Conservation (phyloP, 2,797 vertebrate species). For the Peromyscus attwateri region DNA sequence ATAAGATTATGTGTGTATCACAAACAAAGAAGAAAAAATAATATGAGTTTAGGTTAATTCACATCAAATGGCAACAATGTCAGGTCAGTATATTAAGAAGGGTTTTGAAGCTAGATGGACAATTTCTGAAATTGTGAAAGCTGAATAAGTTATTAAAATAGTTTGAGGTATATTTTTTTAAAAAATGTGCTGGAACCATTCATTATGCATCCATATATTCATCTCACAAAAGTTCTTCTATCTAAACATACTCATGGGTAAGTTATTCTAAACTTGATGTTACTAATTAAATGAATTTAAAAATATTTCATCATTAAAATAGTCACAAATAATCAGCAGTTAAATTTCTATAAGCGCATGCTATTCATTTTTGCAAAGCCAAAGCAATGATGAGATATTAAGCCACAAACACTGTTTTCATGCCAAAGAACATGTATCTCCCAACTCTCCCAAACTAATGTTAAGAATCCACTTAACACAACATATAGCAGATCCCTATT, state of each 20-base stretch:
- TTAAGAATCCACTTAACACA: not conserved
- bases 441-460: not conserved
- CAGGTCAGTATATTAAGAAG: not conserved
- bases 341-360: constrained; percentile 45
- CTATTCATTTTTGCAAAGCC: constrained; percentile 51
- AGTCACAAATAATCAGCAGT: constrained; percentile 46
- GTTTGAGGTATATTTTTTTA: not conserved
- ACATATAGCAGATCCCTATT: not conserved
- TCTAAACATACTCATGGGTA: not conserved
- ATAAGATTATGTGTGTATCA: not conserved
- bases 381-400: constrained; percentile 36
- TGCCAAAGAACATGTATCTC: constrained; percentile 44
- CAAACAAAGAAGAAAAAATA: not conserved
- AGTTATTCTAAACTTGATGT: constrained; percentile 25
- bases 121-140: not conserved
- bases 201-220: not conserved
- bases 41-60: constrained; percentile 25
- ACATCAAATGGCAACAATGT: not conserved
- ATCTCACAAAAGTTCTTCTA: constrained; percentile 42
- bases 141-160: not conserved
- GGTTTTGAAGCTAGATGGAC: not conserved
- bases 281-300: not conserved
- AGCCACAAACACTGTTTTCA: constrained; percentile 63
- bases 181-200: not conserved
- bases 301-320: constrained; percentile 51